Base-by-base conservation (phyloP, 2,797 vertebrate species). In the Pangasius djambal region DNA sequence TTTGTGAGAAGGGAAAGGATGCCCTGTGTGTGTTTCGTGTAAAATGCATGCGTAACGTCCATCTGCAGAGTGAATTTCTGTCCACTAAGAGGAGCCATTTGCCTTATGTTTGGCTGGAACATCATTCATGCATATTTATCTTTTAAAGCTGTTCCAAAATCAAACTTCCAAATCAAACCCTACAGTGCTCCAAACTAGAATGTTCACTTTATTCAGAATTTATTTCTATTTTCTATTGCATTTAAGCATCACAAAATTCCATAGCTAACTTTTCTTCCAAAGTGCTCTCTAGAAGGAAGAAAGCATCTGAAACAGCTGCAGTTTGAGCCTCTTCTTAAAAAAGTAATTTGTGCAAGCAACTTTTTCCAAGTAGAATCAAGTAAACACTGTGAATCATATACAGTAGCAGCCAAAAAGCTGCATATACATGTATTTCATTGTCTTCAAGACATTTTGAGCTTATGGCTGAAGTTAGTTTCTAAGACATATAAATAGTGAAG, bases 51-150 rank as follows among this genome's bases (percentile, higher is more conserved):
- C 12, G 5, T 57, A 50, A 0, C 22, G 37, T 55, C n/a, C 15
- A 28, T 40, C n/a, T 83, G 79, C 31, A 87, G 57, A 61, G 57
- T 31, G 16, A 40, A 65, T 6, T 6, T 69, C 22, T 87, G 69
- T 44, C 79, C 86, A 89, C 86, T 87, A 84, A 48, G 72, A 31
- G 89, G 85, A 34, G 78, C 40, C 52, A 40, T 87, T 83, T 50
- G 31, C 79, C 40, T 61, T 59, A 37, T 1, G 4, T 81, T 83
- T n/a, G 25, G 15, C 28, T 84, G 16, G 37, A 67, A 67, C 25
- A 67, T 82, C 8, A 82, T 67, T 83, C 15, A 16, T 34, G 55
- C 20, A 59, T 12, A 25, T 59, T 63, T 63, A 7, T 13, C 18
- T 37, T 28, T 16, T 48, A 40, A 48, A n/a, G 81, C 25, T 63